Conservation (phyloP, 1,140 invertebrate genomes). For the Saccostrea glomerata region DNA sequence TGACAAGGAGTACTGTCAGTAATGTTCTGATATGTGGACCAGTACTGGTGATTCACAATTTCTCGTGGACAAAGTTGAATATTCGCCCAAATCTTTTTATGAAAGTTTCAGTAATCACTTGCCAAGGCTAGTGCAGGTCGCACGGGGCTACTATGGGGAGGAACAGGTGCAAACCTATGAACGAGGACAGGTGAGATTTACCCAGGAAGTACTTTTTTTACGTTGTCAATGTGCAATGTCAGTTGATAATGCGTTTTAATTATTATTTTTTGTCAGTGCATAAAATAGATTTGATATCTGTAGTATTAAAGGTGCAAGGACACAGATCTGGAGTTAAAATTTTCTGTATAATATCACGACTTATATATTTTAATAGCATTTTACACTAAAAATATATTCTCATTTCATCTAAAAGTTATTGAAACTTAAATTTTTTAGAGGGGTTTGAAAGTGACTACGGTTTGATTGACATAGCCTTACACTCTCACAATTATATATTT, state of each 20-base stretch:
- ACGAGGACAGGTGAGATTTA: constrained; percentile 1
- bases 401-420: no score
- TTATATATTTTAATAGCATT: no score
- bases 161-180: not conserved
- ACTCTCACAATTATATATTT: no score
- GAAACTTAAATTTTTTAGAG: no score
- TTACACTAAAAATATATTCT: no score
- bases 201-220: not conserved
- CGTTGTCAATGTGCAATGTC: not conserved
- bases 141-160: not conserved
- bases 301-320: no score
- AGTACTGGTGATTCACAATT: not conserved
- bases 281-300: no score
- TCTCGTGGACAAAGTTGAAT: constrained; percentile 2
- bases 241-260: not conserved
- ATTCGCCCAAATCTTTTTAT: constrained; percentile 6
- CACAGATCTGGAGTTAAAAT: no score
- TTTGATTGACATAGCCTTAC: no score
- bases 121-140: not conserved
- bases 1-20: no score
- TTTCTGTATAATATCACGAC: no score
- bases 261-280: not conserved
- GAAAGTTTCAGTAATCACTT: not conserved
- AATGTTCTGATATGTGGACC: not conserved
- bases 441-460: no score